Conservation (phyloP, 2,113 vertebrate species). For the Chaenogobius annularis region DNA sequence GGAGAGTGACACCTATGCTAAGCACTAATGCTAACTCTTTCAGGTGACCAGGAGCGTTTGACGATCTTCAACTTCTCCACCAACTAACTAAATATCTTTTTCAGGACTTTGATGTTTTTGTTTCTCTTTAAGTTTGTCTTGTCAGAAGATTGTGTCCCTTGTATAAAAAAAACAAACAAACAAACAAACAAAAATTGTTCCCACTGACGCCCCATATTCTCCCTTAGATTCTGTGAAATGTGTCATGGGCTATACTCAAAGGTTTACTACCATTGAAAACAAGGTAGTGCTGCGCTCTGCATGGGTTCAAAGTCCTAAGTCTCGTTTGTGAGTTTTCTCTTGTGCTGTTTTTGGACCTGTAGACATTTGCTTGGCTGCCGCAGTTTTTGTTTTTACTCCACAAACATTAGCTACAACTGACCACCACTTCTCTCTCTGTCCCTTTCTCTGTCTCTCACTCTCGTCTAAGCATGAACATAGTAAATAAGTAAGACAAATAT, state of each 20-base stretch:
- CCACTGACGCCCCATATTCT: slow-evolving; percentile 75
- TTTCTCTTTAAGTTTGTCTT: slow-evolving; percentile 25
- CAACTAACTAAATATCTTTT: slow-evolving; percentile 35
- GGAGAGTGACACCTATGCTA: slow-evolving; percentile 17
- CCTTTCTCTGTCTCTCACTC: slow-evolving; percentile 29
- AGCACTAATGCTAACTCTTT: neutral
- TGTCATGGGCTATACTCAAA: slow-evolving; percentile 98
- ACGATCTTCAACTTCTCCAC: neutral
- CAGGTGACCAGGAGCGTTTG: neutral
- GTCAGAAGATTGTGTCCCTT: slow-evolving; percentile 43
- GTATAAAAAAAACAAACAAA: slow-evolving; percentile 35
- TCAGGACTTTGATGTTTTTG: slow-evolving; percentile 24
- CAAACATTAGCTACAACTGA: slow-evolving; percentile 81
- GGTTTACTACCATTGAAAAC: slow-evolving; percentile 91
- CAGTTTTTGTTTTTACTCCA: slow-evolving; percentile 70
- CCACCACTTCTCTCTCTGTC: slow-evolving; percentile 66
- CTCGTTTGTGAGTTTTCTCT: slow-evolving; percentile 80
- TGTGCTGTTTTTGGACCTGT: slow-evolving; percentile 81
- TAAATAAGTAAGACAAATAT: neutral
- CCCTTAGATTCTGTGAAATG: slow-evolving; percentile 81
- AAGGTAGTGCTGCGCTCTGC: slow-evolving; percentile 83
- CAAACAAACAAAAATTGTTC: slow-evolving; percentile 3
- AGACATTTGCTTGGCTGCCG: slow-evolving; percentile 90
- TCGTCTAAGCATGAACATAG: slow-evolving; percentile 61
- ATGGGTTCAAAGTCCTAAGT: slow-evolving; percentile 82